Conservation (phyloP, 2,888 invertebrate species). For the Lissonota sp. region DNA sequence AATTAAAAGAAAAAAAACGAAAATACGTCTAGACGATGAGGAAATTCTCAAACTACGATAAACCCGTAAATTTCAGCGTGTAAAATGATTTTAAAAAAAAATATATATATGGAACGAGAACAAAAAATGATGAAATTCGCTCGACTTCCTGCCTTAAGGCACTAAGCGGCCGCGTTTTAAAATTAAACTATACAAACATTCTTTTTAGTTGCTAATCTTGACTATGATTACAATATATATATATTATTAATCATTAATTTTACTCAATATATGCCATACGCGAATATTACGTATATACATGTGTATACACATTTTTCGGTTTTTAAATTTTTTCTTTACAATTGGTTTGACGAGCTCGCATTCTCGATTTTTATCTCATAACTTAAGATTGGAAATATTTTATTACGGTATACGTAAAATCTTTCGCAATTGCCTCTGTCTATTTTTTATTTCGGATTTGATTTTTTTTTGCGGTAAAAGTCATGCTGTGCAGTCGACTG, state of each 20-base stretch:
- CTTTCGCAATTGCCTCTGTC: background rate
- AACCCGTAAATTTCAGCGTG: constrained; percentile 35
- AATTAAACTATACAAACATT: constrained; percentile 58
- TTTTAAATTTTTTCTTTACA: constrained; percentile 18
- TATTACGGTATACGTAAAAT: constrained; percentile 3
- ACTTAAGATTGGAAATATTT: constrained; percentile 50
- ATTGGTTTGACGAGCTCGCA: constrained; percentile 15
- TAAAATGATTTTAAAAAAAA: background rate
- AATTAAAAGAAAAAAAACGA: constrained; percentile 13
- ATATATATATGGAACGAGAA: constrained; percentile 8
- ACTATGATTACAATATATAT: constrained; percentile 62
- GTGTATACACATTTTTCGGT: constrained; percentile 7
- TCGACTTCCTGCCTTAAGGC: constrained; percentile 74
- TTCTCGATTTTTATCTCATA: background rate
- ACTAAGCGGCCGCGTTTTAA: constrained; percentile 72
- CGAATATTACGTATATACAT: background rate
- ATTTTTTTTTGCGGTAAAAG: constrained; percentile 27
- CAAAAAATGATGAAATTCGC: constrained; percentile 43
- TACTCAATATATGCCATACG: constrained; percentile 26
- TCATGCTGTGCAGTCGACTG: constrained; percentile 48
- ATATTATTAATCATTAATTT: constrained; percentile 35
- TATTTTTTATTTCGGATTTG: constrained; percentile 19
- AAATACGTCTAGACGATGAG: background rate
- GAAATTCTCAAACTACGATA: constrained; percentile 34
- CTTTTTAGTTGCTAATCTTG: constrained; percentile 42